Percentiles rank a stretch among this genome's conserved stretches.
Conservation (phyloP, 1,140 invertebrate species). For the Laupala kohalensis region DNA sequence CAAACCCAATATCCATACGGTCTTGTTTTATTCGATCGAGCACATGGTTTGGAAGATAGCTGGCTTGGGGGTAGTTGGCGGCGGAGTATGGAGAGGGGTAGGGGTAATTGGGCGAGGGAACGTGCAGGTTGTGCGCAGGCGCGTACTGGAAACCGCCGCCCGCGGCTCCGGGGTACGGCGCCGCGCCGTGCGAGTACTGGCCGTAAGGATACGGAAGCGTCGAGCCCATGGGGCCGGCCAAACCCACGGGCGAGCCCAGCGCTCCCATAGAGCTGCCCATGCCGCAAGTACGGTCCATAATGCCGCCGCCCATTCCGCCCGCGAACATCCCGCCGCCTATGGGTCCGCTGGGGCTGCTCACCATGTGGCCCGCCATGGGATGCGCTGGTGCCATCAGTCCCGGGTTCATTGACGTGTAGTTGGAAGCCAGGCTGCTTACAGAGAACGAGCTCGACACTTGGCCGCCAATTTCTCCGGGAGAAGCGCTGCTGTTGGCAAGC, state of each 20-base stretch:
- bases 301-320: slow-evolving; percentile 11
- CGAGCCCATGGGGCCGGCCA: slow-evolving; percentile 19
- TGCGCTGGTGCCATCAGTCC: slow-evolving; percentile 23
- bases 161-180: slow-evolving; percentile 22
- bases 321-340: slow-evolving; percentile 16
- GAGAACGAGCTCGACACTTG: slow-evolving; percentile 23
- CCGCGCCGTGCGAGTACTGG: slow-evolving; percentile 26
- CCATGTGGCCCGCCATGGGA: slow-evolving; percentile 20
- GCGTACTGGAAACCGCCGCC: slow-evolving; percentile 25
- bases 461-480: slow-evolving; percentile 11
- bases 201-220: slow-evolving; percentile 28
- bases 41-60: slow-evolving; percentile 31
- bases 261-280: slow-evolving; percentile 17
- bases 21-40: slow-evolving; percentile 30
- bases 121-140: slow-evolving; percentile 33
- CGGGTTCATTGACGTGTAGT: slow-evolving; percentile 18
- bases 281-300: slow-evolving; percentile 19
- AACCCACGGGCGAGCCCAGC: slow-evolving; percentile 8
- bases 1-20: slow-evolving; percentile 35
- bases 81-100: slow-evolving; percentile 31
- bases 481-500: slow-evolving; percentile 26
- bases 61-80: slow-evolving; percentile 30
- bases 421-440: slow-evolving; percentile 23
- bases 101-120: slow-evolving; percentile 39
- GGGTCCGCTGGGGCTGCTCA: slow-evolving; percentile 12